A percentile compares a stretch with the other conserved stretches of the same genome.
phyloP scores from a whole-genome alignment of 1,140 invertebrate species.

The Papilio xuthus region DNA sequence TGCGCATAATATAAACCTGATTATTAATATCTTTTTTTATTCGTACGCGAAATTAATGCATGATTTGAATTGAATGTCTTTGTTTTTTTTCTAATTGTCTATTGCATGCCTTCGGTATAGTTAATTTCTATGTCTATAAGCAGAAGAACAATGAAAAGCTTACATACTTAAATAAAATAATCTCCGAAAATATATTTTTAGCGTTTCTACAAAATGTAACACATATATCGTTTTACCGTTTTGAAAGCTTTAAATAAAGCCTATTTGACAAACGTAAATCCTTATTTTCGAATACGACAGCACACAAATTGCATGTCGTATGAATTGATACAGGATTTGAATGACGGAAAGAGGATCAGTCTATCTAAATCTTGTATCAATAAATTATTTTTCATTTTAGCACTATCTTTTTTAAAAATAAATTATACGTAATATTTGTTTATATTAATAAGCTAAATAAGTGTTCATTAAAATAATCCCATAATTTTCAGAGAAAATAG shows the following conservation, averaged over 20 bases:
- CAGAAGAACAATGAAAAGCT: too few relatives aligned
- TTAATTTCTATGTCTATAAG: too few relatives aligned
- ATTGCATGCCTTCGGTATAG: too few relatives aligned
- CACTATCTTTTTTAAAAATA: neutral
- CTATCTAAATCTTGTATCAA: neutral
- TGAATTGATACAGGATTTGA: neutral
- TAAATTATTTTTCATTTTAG: neutral
- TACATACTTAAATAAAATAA: too few relatives aligned
- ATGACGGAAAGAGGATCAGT: neutral
- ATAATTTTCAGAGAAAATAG: neutral
- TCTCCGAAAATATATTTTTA: neutral
- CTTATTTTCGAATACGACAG: conserved; percentile 10
- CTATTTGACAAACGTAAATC: conserved; percentile 8
- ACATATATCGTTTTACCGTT: neutral
- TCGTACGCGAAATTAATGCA: too few relatives aligned
- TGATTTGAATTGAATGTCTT: too few relatives aligned
- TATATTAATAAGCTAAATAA: neutral
- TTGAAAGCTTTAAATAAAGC: conserved; percentile 7
- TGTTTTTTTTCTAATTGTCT: too few relatives aligned
- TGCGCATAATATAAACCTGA: too few relatives aligned
- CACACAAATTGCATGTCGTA: conserved; percentile 12
- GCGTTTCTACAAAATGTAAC: neutral
- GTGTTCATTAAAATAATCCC: too few relatives aligned
- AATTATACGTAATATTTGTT: neutral
- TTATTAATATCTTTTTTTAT: too few relatives aligned